Evolutionary conservation across 1,140 invertebrate species (phyloP), one percentile per base, ranked within the genome.

Genomic region (Schlechtendalia chinensis): DNA sequence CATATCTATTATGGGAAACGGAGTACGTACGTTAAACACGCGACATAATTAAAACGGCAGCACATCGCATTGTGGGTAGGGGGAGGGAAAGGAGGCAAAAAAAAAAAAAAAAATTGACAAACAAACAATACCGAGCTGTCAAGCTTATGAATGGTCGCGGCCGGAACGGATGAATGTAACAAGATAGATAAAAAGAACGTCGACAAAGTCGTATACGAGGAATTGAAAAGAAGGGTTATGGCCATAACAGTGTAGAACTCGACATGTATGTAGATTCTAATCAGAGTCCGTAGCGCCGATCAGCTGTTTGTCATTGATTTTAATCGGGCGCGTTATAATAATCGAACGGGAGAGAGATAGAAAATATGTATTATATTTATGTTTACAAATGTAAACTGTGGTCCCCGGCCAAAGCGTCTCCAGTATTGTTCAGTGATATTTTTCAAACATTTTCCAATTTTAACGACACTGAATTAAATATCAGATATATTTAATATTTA

Each of bases 261-360:
- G 75, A 63, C 56, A 22, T 63, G 75, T 77, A 79, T 63, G 75
- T 79, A 79, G 75, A 79, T 79, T 79, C 56, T 79, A 79, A 79
- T 79, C 75, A n/a, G 58, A 22, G n/a, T 5, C n/a, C 56, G 14
- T 63, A 79, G 75, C 75, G 75, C 75, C 54, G 58, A 79, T 79
- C 75, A 79, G 75, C 75, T 79, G 75, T 79, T 79, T 79, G 75
- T 79, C 75, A 61, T 79, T 47, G 75, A 79, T 79, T 79, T 79
- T 79, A 79, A 79, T 79, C 75, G 56, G 58, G 39, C 24, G 54
- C 54, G 53, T 63, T 79, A 79, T 63, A 79, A 79, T 63, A 79
- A 72, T 72, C 47, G 50, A 72, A 72, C 69, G 27, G 47, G 17
- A 54, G 24, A 53, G 47, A 53, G 17, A 71, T 14, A 50, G 32